phyloP scores from a whole-genome alignment of 2,797 vertebrate species.

The Podarcis lilfordi region DNA sequence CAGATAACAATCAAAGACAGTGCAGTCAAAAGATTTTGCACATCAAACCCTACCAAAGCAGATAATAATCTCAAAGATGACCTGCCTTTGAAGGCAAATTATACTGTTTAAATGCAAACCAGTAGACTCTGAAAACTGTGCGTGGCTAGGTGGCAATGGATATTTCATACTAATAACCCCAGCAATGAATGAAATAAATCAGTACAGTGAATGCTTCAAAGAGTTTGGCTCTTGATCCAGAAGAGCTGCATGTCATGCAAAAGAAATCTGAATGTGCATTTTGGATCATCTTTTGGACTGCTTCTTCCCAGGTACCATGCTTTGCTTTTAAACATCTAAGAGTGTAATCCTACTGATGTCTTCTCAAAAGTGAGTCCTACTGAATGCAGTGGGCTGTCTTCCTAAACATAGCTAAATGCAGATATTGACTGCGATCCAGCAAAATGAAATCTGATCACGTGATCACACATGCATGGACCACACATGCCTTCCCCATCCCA shows the following conservation, averaged over 20 bases:
- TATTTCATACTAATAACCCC: background rate
- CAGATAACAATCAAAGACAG: slow-evolving; percentile 30
- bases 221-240: background rate
- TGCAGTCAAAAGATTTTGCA: slow-evolving; percentile 24
- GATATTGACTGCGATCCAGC: background rate
- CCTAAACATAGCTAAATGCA: background rate
- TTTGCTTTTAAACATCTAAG: background rate
- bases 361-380: background rate
- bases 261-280: background rate
- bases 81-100: slow-evolving; percentile 24
- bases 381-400: too few relatives aligned
- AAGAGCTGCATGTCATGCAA: background rate
- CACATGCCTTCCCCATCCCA: too few relatives aligned
- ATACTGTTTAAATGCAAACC: slow-evolving; percentile 23
- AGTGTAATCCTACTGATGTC: background rate
- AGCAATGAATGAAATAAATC: background rate
- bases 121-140: background rate
- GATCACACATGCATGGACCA: background rate
- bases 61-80: slow-evolving; percentile 32
- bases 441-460: background rate
- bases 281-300: background rate
- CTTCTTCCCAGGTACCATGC: background rate
- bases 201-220: background rate
- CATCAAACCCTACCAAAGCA: background rate
- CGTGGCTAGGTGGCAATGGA: background rate